A percentile compares a stretch with the other conserved stretches of the same genome.
Conservation (phyloP, 2,888 invertebrate species). For the Scaptomyza reducta region DNA sequence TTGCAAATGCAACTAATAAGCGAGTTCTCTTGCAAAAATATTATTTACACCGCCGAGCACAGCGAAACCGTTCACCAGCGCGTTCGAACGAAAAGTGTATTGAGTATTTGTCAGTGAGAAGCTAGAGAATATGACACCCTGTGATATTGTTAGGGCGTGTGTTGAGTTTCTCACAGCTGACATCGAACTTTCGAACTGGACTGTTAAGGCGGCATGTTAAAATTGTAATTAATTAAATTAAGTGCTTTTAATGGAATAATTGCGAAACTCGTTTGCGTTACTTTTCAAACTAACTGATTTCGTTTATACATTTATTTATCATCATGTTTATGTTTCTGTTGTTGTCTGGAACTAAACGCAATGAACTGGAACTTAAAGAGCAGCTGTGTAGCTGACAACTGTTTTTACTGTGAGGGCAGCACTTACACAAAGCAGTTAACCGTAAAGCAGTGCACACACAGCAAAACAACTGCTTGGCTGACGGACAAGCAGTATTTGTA, state of each 20-base stretch:
- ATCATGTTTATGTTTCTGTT: neutral
- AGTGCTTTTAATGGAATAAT: neutral
- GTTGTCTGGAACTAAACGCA: neutral
- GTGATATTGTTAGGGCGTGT: conserved; percentile 27
- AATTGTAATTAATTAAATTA: too few relatives aligned
- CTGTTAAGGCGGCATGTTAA: neutral
- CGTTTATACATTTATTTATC: neutral
- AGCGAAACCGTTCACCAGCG: conserved; percentile 34
- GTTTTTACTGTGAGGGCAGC: conserved; percentile 12
- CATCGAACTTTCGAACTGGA: conserved; percentile 2
- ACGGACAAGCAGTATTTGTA: too few relatives aligned
- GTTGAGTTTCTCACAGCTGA: conserved; percentile 41
- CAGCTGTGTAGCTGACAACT: conserved; percentile 6
- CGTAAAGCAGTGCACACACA: neutral
- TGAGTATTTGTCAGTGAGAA: conserved; percentile 1
- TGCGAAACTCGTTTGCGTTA: neutral
- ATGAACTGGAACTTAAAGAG: neutral
- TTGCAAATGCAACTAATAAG: conserved; percentile 24
- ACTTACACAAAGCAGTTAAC: neutral
- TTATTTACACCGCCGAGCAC: conserved; percentile 12
- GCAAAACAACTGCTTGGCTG: too few relatives aligned
- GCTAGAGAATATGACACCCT: conserved; percentile 2
- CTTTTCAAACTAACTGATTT: neutral
- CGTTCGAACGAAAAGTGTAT: conserved; percentile 41
- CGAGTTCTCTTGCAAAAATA: conserved; percentile 15